These are phyloP conservation scores for Drosophila subobscura DNA, from an alignment of 1,140 invertebrate species.

Conservation along the genomic window DNA sequence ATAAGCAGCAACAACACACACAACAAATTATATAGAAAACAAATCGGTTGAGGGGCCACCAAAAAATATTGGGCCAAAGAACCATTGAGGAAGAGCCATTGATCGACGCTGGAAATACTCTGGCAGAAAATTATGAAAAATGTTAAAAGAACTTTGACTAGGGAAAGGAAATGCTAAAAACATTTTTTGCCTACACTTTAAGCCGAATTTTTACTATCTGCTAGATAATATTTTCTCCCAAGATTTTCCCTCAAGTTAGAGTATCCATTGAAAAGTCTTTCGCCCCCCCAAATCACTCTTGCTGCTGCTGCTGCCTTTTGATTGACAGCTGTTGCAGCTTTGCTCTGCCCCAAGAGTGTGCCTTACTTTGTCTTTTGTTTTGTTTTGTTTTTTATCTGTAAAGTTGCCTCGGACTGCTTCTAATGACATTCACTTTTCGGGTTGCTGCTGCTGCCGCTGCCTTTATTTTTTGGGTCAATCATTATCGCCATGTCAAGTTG, in stretches of 20 bases:
- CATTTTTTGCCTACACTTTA: too few relatives aligned
- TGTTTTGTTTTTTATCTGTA: slow-evolving; percentile 63
- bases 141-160: background rate
- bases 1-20: slow-evolving; percentile 56
- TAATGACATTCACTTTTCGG: slow-evolving; percentile 80
- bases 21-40: slow-evolving; percentile 50
- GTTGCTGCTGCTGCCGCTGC: slow-evolving; percentile 27
- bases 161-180: too few relatives aligned
- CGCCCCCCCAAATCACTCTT: slow-evolving; percentile 10
- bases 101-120: slow-evolving; percentile 9
- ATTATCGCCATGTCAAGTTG: slow-evolving; percentile 78
- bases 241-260: background rate
- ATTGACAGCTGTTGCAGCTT: slow-evolving; percentile 75
- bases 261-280: slow-evolving; percentile 13
- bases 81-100: background rate
- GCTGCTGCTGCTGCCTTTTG: slow-evolving; percentile 51
- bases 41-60: slow-evolving; percentile 32
- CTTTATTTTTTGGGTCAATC: slow-evolving; percentile 72
- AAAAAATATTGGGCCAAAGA: slow-evolving; percentile 23
- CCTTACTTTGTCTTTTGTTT: slow-evolving; percentile 54
- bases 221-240: too few relatives aligned
- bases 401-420: slow-evolving; percentile 59
- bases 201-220: too few relatives aligned
- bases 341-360: slow-evolving; percentile 33
- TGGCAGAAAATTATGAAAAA: background rate